Evolutionary conservation across 35 echinoderm and acorn worm genomes (phyloP).

Genomic region (Apostichopus japonicus): DNA sequence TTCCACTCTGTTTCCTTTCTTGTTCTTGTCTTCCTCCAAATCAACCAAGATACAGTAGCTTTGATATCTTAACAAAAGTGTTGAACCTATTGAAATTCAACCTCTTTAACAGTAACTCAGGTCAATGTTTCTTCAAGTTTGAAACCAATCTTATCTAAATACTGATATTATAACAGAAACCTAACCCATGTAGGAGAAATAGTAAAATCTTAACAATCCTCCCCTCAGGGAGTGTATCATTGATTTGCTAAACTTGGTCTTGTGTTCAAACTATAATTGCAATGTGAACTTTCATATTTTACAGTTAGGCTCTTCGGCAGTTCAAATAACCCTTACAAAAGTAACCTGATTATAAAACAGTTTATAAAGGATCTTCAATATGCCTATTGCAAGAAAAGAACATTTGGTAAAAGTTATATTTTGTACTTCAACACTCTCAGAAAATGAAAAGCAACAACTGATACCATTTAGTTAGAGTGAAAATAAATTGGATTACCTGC

Average conservation of each 20-base stretch:
- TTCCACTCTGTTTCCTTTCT: too few relatives aligned
- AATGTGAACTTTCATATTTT: not conserved
- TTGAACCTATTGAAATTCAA: not conserved
- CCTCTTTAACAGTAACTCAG: not conserved
- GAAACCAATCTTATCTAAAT: not conserved
- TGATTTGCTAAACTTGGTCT: not conserved
- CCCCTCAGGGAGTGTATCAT: not conserved
- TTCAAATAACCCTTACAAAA: constrained; percentile 14
- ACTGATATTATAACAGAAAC: not conserved
- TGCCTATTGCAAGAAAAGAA: not conserved
- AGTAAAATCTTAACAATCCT: not conserved
- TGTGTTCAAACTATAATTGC: not conserved
- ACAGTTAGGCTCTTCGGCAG: not conserved
- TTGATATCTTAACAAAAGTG: not conserved
- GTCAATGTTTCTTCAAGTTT: not conserved
- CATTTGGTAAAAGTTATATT: not conserved
- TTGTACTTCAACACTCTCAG: not conserved
- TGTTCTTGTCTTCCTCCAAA: too few relatives aligned
- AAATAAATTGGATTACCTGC: too few relatives aligned
- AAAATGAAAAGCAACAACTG: not conserved
- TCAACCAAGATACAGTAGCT: not conserved
- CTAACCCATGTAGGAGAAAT: not conserved
- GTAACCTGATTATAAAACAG: constrained; percentile 3
- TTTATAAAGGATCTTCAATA: not conserved
- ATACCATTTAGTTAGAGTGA: too few relatives aligned